Conservation (phyloP, 2,888 invertebrate species). For the Sinohyriopsis cumingii region DNA sequence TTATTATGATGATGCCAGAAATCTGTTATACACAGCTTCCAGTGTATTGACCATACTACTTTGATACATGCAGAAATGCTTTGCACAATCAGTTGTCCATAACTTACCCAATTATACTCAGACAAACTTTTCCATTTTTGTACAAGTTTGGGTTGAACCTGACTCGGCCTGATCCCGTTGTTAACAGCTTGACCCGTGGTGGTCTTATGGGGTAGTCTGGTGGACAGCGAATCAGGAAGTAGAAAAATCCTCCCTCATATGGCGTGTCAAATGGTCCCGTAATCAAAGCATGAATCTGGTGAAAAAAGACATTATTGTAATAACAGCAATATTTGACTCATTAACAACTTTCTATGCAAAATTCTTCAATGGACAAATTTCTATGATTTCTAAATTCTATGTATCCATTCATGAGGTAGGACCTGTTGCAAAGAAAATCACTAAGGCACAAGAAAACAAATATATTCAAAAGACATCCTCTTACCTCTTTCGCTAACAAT, state of each 20-base stretch:
- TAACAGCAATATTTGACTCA: background rate
- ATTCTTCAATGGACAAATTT: too few relatives aligned
- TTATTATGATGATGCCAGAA: too few relatives aligned
- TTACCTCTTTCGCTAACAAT: too few relatives aligned
- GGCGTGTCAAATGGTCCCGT: conserved; percentile 78
- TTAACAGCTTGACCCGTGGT: conserved; percentile 77
- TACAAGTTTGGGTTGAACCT: conserved; percentile 80
- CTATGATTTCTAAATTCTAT: too few relatives aligned
- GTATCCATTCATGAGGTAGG: too few relatives aligned
- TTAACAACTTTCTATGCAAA: too few relatives aligned
- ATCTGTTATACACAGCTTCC: too few relatives aligned
- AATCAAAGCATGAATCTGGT: conserved; percentile 75
- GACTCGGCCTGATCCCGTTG: conserved; percentile 77
- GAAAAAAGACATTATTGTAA: background rate
- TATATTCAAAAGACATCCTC: too few relatives aligned
- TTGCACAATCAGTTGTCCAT: background rate
- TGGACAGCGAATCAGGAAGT: conserved; percentile 75
- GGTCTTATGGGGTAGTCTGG: conserved; percentile 76
- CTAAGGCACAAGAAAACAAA: too few relatives aligned
- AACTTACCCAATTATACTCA: conserved; percentile 76
- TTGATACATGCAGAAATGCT: background rate
- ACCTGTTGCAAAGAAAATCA: too few relatives aligned
- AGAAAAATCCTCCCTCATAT: conserved; percentile 76
- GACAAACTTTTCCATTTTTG: conserved; percentile 77
- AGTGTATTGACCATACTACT: too few relatives aligned